These are phyloP conservation scores for Siniperca chuatsi DNA, from an alignment of 2,113 vertebrate genomes.

Conservation along the genomic window DNA sequence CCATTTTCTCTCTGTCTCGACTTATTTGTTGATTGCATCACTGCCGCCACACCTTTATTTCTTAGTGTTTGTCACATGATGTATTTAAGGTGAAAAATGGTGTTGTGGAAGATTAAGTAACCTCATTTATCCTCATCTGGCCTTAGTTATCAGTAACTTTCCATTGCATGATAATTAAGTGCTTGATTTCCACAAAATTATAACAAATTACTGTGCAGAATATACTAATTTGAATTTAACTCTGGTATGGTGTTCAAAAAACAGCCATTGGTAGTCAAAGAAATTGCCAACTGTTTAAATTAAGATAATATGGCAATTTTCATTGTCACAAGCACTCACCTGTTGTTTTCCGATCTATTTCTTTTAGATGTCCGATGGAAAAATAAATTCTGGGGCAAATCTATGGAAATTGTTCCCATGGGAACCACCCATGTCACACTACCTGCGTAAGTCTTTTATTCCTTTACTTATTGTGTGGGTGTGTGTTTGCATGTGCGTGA, in stretches of 20 bases:
- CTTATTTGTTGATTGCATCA: not conserved
- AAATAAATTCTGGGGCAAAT: slow-evolving; percentile 99
- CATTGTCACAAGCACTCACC: not conserved
- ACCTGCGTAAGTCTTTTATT: slow-evolving; percentile 87
- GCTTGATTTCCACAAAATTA: not conserved
- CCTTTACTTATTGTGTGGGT: not conserved
- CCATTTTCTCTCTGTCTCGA: not conserved
- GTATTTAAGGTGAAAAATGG: not conserved
- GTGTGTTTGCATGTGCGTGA: slow-evolving; percentile 12
- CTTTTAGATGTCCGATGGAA: slow-evolving; percentile 96
- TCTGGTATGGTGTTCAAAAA: not conserved
- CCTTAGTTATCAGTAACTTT: slow-evolving; percentile 2
- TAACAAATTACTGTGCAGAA: not conserved
- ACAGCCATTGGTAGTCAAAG: slow-evolving; percentile 4
- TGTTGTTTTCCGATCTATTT: slow-evolving; percentile 15
- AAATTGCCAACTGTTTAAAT: not conserved
- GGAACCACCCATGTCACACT: slow-evolving; percentile 95
- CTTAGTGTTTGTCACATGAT: not conserved
- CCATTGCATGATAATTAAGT: not conserved
- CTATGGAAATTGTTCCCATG: slow-evolving; percentile 98
- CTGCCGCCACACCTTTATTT: not conserved
- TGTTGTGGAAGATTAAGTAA: slow-evolving; percentile 1
- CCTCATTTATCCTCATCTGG: not conserved
- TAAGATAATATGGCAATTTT: not conserved
- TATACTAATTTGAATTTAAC: not conserved